Base-by-base conservation (phyloP, 2,113 vertebrate genomes). In the Leuciscus idus region DNA sequence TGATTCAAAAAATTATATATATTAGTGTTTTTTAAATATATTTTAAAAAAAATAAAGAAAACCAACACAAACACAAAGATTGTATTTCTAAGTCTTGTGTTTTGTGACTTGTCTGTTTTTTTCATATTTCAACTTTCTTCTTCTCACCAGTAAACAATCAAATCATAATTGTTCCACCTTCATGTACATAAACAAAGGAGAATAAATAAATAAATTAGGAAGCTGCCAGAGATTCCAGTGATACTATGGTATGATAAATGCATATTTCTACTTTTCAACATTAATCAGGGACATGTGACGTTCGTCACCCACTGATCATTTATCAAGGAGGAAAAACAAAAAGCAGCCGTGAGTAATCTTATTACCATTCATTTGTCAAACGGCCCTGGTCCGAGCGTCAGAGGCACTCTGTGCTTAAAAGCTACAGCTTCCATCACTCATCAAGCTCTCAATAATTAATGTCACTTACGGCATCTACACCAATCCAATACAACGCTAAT, bases 361-460 rank as follows among this genome's bases (percentile, higher is more conserved):
- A 90, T 93, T 91, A 91, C 84, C 76, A 85, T 84, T 92, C 90
- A 93, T 93, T 88, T 90, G 84, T 93, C 91, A 91, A 82, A 75
- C 57, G 33, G 85, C 43, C 36, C 62, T 36, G 33, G 82, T 39
- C 84, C 55, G 64, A 73, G 81, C 55, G 59, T 84, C 83, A 83
- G 87, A 43, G 39, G 79, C 61, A 80, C 85, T 76, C 64, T 80
- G 85, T 86, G 87, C 85, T 87, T 89, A 92, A 85, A 88, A 75
- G 50, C 86, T 89, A 61, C 80, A 89, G 88, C 72, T 73, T 90
- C 88, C 84, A 86, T 90, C 86, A 79, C 86, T 90, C 89, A 86
- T 57, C 75, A 48, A 28, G 57, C 43, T 46, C 80, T 93, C 66
- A 93, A 93, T 94, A 88, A 92, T 93, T 93, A 17, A 93, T 93